Base-by-base conservation (phyloP, 1,140 invertebrate genomes). In the Thalassaphorura encarpata region DNA sequence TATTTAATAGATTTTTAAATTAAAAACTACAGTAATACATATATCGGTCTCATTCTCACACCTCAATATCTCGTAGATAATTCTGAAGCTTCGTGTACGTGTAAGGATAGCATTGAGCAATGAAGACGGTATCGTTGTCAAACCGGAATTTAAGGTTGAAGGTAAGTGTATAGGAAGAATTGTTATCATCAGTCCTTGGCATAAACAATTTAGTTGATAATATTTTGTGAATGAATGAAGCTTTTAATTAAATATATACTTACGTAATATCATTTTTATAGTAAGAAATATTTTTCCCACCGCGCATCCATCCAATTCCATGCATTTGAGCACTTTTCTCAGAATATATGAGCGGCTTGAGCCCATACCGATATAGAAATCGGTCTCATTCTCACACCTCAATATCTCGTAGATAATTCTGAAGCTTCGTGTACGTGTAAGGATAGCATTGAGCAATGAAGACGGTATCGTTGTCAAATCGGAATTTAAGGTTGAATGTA, bases 381-480 rank as follows among this genome's bases (percentile, higher is more conserved):
- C n/a, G n/a, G n/a, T n/a, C n/a, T n/a, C n/a, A n/a, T n/a, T n/a
- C n/a, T n/a, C n/a, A n/a, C n/a, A 73, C 73, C 69, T 75, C 73
- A 45, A 75, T 67, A 48, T 66, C 63, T 8, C 68, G 65, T 0
- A 76, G 67, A 60, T 76, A 72, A 47, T 72, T 75, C 73, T 88
- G 85, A 39, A 89, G 72, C 71, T 89, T 83, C 3, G 84, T 84
- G 68, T 95, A 97, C 0, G 92, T 95, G 71, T 97, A 98, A 0
- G 95, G 95, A 70, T 93, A 97, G 71, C 92, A 94, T 71, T 97
- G 93, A 13, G 94, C 92, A 57, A 98, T 76, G 70, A 94, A 98
- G 53, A 95, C 91, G 1, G 83, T 82, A 70, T 98, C 95, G 59
- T 85, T 80, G 49, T 84, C 82, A 67, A 97, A 83, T 15, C 85